These are phyloP conservation scores for Deilephila elpenor DNA, from an alignment of 2,888 invertebrate genomes.

Conservation along the genomic window DNA sequence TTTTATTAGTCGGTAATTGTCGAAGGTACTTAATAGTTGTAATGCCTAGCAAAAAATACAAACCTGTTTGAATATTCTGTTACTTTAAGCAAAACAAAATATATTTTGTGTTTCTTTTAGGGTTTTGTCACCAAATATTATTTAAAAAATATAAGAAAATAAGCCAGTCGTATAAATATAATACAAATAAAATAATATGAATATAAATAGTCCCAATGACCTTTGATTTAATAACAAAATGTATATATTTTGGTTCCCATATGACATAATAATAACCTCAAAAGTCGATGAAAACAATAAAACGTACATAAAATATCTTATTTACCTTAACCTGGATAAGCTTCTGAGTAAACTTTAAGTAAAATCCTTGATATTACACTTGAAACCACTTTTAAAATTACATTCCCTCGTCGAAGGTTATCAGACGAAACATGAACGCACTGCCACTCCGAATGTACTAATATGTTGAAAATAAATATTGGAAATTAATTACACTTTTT, in stretches of 20 bases:
- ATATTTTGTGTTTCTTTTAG: background rate
- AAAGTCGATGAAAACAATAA: background rate
- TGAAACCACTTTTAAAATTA: constrained; percentile 1
- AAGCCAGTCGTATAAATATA: background rate
- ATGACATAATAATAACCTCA: constrained; percentile 31
- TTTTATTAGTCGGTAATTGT: background rate
- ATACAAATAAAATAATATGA: background rate
- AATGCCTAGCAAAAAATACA: background rate
- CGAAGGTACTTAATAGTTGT: background rate
- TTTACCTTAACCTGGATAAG: background rate
- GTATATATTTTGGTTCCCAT: background rate
- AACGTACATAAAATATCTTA: background rate
- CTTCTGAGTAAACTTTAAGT: background rate
- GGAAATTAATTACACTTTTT: background rate
- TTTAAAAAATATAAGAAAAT: background rate
- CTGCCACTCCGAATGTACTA: background rate
- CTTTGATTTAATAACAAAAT: background rate
- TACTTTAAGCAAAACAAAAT: no score
- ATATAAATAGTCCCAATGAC: background rate
- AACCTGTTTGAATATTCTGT: background rate
- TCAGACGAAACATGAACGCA: background rate
- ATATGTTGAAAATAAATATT: background rate
- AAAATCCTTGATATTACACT: background rate
- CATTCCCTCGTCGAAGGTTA: background rate
- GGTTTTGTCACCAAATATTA: background rate